These are phyloP conservation scores for Thunnus albacares DNA, from an alignment of 2,797 vertebrate species.

Conservation along the genomic window DNA sequence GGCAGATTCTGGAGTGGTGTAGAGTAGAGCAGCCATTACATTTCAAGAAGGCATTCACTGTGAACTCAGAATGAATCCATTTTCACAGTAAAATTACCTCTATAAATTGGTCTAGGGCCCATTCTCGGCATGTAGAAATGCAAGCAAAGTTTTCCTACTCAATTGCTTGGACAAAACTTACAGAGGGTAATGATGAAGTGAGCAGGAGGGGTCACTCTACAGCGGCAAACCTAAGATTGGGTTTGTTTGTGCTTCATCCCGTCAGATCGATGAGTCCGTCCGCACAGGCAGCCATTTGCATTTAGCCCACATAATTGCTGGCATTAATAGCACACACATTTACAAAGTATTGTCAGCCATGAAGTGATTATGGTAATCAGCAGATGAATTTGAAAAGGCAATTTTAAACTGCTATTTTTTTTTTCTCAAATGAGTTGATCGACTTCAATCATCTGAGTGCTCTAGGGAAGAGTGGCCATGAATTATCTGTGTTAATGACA, in stretches of 20 bases:
- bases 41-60: conserved; percentile 65
- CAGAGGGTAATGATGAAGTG: conserved; percentile 41
- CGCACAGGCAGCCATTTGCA: conserved; percentile 71
- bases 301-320: conserved; percentile 80
- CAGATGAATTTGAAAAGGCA: conserved; percentile 67
- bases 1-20: conserved; percentile 53
- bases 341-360: conserved; percentile 81
- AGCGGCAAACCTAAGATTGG: conserved; percentile 28
- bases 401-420: conserved; percentile 68
- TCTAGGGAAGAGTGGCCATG: conserved; percentile 39
- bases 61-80: conserved; percentile 64
- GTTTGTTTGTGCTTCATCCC: conserved; percentile 54
- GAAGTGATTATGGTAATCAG: conserved; percentile 85
- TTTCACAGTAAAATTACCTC: conserved; percentile 67
- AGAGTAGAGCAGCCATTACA: conserved; percentile 55
- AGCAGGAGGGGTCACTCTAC: conserved; percentile 27
- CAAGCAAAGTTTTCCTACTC: conserved; percentile 46
- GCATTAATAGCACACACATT: conserved; percentile 81
- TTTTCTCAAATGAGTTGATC: conserved; percentile 67
- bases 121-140: conserved; percentile 38
- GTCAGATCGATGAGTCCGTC: conserved; percentile 56
- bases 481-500: conserved; percentile 75
- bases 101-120: conserved; percentile 52
- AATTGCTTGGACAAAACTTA: conserved; percentile 47
- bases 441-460: conserved; percentile 72